A percentile compares a stretch with the other conserved stretches of the same genome.
phyloP scores from a whole-genome alignment of 2,888 invertebrate genomes.

The Andrena fulva region DNA sequence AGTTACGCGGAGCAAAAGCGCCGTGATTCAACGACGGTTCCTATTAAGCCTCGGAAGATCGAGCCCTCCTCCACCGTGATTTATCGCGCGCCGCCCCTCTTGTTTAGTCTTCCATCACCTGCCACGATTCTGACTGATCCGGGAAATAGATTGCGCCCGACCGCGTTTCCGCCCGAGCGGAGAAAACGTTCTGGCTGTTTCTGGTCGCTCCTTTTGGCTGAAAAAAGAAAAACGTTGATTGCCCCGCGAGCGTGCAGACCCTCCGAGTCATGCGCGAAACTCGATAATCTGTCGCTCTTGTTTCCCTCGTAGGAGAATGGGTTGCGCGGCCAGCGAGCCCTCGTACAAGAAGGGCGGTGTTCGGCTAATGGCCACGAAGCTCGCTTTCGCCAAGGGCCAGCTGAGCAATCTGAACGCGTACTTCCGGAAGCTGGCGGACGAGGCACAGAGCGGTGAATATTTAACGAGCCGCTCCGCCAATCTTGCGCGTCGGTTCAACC shows the following conservation, averaged over 20 bases:
- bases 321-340: slow-evolving; percentile 74
- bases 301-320: slow-evolving; percentile 69
- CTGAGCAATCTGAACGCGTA: slow-evolving; percentile 85
- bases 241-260: neutral
- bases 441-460: slow-evolving; percentile 54
- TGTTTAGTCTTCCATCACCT: neutral
- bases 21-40: slow-evolving; percentile 44
- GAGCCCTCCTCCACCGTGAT: slow-evolving; percentile 23
- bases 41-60: slow-evolving; percentile 25
- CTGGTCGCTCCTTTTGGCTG: neutral
- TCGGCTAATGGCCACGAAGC: slow-evolving; percentile 85
- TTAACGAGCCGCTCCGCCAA: slow-evolving; percentile 33
- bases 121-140: slow-evolving; percentile 6
- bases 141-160: slow-evolving; percentile 11
- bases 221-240: slow-evolving; percentile 3
- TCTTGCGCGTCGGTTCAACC: slow-evolving; percentile 3
- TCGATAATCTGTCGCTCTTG: neutral
- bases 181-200: neutral
- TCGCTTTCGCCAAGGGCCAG: slow-evolving; percentile 85
- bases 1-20: slow-evolving; percentile 7
- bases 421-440: slow-evolving; percentile 65
- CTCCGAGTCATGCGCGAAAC: neutral
- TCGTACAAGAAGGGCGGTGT: slow-evolving; percentile 82
- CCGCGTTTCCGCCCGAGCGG: neutral
- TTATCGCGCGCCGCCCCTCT: slow-evolving; percentile 27